Percentiles rank a stretch among this genome's conserved stretches.
Conservation (phyloP, 2,113 vertebrate genomes). For the Antechinus flavipes region DNA sequence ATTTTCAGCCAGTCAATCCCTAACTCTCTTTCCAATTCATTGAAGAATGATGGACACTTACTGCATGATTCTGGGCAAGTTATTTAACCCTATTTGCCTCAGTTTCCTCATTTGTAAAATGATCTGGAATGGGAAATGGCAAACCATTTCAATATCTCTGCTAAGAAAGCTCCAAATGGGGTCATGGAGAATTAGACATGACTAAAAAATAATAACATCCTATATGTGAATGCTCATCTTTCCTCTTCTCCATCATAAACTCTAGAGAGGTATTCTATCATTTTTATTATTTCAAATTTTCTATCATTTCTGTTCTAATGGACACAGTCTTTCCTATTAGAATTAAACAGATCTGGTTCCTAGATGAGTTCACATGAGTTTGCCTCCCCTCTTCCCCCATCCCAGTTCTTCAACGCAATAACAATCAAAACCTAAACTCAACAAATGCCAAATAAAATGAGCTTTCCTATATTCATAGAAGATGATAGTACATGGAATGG, state of each 20-base stretch:
- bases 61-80: background rate
- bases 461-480: background rate
- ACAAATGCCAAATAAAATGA: background rate
- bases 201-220: background rate
- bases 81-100: background rate
- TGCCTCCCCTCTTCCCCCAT: background rate
- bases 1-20: background rate
- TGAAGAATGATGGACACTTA: background rate
- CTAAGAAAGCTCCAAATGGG: too few species aligned
- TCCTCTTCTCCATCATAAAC: too few species aligned
- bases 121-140: too few species aligned
- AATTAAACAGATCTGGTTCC: background rate
- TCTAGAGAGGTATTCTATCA: background rate
- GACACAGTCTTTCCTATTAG: background rate
- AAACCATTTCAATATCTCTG: too few species aligned
- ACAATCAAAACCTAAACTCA: background rate
- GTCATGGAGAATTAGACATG: too few species aligned
- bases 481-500: background rate
- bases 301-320: background rate
- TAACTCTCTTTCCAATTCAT: too few species aligned
- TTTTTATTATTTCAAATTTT: background rate
- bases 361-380: background rate
- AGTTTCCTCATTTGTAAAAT: too few species aligned
- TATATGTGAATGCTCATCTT: background rate
- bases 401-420: background rate